Evolutionary conservation across 2,888 invertebrate genomes (phyloP).

Genomic region (Drosophila prostipennis): DNA sequence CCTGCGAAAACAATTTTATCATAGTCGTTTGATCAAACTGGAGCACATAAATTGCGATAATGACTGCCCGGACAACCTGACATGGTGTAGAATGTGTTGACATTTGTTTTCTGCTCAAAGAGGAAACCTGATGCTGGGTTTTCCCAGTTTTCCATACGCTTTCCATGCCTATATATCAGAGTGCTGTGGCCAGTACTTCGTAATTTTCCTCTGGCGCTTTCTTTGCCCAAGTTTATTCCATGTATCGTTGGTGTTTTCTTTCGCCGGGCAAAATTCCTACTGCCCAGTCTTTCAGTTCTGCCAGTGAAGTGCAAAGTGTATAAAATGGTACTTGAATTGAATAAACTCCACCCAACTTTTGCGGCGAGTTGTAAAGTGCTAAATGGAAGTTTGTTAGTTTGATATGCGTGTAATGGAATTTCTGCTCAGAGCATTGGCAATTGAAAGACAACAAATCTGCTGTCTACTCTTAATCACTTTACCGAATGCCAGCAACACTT

Average conservation of each 20-base stretch:
- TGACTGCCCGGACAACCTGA: slow-evolving; percentile 11
- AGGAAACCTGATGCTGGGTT: slow-evolving; percentile 4
- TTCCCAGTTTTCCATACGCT: slow-evolving; percentile 5
- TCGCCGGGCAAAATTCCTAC: slow-evolving; percentile 19
- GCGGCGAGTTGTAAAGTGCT: slow-evolving; percentile 47
- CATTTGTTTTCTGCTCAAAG: slow-evolving; percentile 28
- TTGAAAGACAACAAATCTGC: not conserved
- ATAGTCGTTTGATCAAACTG: slow-evolving; percentile 17
- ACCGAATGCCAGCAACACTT: slow-evolving; percentile 37
- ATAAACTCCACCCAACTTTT: slow-evolving; percentile 44
- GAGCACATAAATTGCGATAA: slow-evolving; percentile 26
- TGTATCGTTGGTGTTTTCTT: slow-evolving; percentile 8
- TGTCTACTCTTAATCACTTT: slow-evolving; percentile 15
- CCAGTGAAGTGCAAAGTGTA: slow-evolving; percentile 17
- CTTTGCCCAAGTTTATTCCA: slow-evolving; percentile 26
- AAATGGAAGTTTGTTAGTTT: slow-evolving; percentile 47
- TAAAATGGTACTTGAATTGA: slow-evolving; percentile 37
- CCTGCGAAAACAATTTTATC: slow-evolving; percentile 9
- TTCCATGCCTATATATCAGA: not conserved
- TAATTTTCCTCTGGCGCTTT: slow-evolving; percentile 39
- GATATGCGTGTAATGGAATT: slow-evolving; percentile 47
- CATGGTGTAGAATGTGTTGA: slow-evolving; percentile 15
- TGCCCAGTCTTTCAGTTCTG: slow-evolving; percentile 17
- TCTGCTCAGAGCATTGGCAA: not conserved
- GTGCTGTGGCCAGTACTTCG: slow-evolving; percentile 17